Evolutionary conservation across 1,140 invertebrate genomes (phyloP), one percentile per base, ranked within the genome.

Genomic region (Lasaia peninsularis): DNA sequence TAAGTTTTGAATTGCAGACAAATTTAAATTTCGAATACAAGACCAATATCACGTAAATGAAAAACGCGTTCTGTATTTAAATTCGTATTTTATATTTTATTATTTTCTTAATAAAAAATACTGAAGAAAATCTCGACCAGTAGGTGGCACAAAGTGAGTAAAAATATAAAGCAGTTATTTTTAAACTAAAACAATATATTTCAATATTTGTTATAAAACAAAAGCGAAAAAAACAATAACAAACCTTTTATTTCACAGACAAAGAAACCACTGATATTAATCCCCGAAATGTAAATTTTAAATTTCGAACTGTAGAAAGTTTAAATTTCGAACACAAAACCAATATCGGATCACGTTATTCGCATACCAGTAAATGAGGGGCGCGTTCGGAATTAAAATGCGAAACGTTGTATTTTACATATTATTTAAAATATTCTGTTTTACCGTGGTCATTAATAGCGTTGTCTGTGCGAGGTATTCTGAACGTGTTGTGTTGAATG

Each of bases 321-420:
- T 40, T 40, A 40, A 40, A 40, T 16, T 40, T 12, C 37, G 37
- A 40, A 40, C 37, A 40, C 37, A 40, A 40, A 40, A 40, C 37
- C 37, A 40, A 40, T 40, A 40, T 16, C 37, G 37, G 37, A 14
- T 40, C 37, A 9, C 37, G 37, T 8, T 16, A 16, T 40, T 12
- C 37, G 16, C 37, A 40, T 16, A 10, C 37, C 37, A 12, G 37
- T 40, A 40, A 40, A 40, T 40, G 37, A 40, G 37, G 37, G 16
- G 16, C 37, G 37, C 37, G 37, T 40, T 40, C 37, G 1, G 37
- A 40, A 18, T 40, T 14, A 40, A 40, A 40, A 40, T 18, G 37
- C 37, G 37, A 16, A 40, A 40, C 16, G 16, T 16, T 40, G 8
- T 40, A 40, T 16, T 40, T 40, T 40, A 40, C 7, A 18, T 18